phyloP scores from a whole-genome alignment of 2,113 vertebrate species.

The Trogon surrucura region DNA sequence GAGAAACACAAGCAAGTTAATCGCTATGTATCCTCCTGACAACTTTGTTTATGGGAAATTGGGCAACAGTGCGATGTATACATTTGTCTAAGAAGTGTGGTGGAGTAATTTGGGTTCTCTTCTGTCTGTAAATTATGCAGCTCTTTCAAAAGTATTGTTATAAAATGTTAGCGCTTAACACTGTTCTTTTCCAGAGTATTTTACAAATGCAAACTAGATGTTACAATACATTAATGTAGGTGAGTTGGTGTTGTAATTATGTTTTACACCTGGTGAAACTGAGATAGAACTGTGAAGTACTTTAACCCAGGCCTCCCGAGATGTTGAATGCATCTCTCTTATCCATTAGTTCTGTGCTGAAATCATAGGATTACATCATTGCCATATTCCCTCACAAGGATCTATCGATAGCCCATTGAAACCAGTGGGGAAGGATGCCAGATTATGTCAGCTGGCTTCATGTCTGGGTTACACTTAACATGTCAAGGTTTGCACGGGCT shows the following conservation, averaged over 20 bases:
- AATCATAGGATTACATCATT: conserved; percentile 53
- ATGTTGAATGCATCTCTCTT: not conserved
- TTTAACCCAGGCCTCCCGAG: not conserved
- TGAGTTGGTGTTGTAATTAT: not conserved
- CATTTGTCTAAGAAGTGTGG: not conserved
- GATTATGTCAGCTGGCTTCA: conserved; percentile 22
- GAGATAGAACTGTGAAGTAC: not conserved
- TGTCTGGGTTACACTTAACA: not conserved
- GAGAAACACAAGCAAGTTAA: not conserved
- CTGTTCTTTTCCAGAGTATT: not conserved
- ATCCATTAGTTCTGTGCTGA: conserved; percentile 3
- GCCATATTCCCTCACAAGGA: not conserved
- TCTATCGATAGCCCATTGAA: conserved; percentile 20
- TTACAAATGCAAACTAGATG: not conserved
- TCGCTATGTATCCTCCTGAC: not conserved
- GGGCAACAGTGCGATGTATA: not conserved
- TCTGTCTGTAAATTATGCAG: not conserved
- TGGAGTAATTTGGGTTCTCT: not conserved
- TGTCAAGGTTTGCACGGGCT: not conserved
- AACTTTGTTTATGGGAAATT: not conserved
- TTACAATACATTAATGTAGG: not conserved
- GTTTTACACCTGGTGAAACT: not conserved
- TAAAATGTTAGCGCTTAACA: not conserved
- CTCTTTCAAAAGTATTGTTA: not conserved
- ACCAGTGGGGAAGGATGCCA: conserved; percentile 27